Conservation (phyloP, 2,113 vertebrate genomes). For the Burhinus oedicnemus region DNA sequence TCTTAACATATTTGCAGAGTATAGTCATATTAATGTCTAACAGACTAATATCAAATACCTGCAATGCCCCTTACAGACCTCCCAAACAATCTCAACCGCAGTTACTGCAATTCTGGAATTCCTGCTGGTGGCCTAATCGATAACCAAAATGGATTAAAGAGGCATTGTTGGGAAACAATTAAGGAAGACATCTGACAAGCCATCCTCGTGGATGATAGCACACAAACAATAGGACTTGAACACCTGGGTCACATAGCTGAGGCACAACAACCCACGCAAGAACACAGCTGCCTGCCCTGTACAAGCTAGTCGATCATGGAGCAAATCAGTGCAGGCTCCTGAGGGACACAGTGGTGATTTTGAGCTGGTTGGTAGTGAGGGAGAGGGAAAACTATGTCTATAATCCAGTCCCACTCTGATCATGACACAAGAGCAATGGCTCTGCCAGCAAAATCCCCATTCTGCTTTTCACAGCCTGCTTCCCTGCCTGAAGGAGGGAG, state of each 20-base stretch:
- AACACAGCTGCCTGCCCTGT: not conserved
- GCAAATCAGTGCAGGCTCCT: not conserved
- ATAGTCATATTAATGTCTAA: slow-evolving; percentile 39
- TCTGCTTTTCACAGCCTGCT: not conserved
- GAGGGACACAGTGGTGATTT: not conserved
- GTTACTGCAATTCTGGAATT: not conserved
- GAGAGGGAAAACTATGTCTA: not conserved
- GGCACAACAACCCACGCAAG: not conserved
- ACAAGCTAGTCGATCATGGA: rapidly evolving
- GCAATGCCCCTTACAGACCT: not conserved
- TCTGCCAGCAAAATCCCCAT: not conserved
- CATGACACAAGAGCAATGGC: not conserved
- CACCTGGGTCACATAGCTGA: not conserved
- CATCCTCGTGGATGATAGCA: not conserved
- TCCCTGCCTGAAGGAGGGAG: not conserved
- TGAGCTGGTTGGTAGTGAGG: not conserved
- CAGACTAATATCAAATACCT: not conserved
- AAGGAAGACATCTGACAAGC: not conserved
- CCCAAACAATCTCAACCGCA: not conserved
- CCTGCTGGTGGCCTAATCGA: not conserved
- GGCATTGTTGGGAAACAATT: not conserved
- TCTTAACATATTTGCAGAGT: not conserved
- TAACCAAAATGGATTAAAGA: not conserved
- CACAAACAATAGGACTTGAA: not conserved
- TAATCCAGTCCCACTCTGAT: not conserved